Evolutionary conservation across 2,888 invertebrate species (phyloP).

Genomic region (Protodeltote pygarga): DNA sequence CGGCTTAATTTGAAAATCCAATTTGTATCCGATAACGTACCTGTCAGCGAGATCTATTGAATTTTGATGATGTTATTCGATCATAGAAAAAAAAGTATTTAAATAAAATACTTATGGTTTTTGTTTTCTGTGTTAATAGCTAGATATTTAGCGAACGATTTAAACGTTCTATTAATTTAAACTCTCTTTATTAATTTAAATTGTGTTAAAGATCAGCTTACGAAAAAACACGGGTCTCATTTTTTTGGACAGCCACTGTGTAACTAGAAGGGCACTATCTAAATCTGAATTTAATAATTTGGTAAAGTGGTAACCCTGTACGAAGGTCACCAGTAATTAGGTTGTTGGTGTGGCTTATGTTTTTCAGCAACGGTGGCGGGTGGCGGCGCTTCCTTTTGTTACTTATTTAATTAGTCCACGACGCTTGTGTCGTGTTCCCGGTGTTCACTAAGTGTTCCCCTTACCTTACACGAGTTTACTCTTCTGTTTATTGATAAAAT

Average conservation of each 20-base stretch:
- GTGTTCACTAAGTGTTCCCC: conserved; percentile 44
- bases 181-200: no score
- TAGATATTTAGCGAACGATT: no score
- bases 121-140: conserved; percentile 14
- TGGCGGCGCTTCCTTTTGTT: conserved; percentile 63
- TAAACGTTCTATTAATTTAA: no score
- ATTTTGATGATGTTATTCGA: conserved; percentile 60
- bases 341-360: conserved; percentile 70
- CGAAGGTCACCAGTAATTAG: conserved; percentile 76
- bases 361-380: conserved; percentile 62
- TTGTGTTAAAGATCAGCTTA: no score
- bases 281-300: neutral
- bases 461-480: conserved; percentile 27
- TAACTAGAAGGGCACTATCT: no score
- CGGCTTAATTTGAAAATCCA: conserved; percentile 67
- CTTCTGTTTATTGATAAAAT: conserved; percentile 29
- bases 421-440: conserved; percentile 38
- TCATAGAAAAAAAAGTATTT: conserved; percentile 25
- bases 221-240: no score
- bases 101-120: no score
- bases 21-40: conserved; percentile 61
- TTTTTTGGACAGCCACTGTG: no score
- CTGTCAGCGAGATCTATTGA: conserved; percentile 63
- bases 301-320: conserved; percentile 55
- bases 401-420: conserved; percentile 71